Evolutionary conservation across 2,113 vertebrate genomes (phyloP).

Genomic region (Fulica atra): DNA sequence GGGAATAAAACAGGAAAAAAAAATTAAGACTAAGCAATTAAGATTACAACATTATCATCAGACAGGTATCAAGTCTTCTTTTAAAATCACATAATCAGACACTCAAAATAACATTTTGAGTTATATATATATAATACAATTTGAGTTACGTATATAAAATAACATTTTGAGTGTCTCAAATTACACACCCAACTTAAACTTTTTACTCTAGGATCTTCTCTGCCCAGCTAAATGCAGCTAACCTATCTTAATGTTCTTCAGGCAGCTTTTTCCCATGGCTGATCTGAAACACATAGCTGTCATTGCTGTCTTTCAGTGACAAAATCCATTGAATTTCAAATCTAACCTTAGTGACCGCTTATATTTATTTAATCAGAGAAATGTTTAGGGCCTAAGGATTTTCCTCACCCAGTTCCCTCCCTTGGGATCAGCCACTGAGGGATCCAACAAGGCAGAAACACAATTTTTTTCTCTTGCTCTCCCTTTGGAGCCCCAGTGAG

Average conservation of each 20-base stretch:
- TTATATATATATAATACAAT: no score
- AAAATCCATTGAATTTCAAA: accelerated
- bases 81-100: neutral
- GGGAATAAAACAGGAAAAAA: neutral
- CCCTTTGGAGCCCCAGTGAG: neutral
- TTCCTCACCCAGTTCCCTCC: neutral
- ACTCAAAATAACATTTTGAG: neutral
- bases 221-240: neutral
- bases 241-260: neutral
- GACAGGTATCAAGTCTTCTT: neutral
- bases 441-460: neutral
- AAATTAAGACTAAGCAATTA: neutral
- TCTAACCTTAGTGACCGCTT: neutral
- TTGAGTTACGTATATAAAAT: no score
- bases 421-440: neutral
- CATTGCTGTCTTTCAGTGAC: neutral
- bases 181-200: neutral
- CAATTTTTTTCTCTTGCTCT: neutral
- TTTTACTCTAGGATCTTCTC: neutral
- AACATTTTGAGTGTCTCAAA: no score
- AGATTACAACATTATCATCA: neutral
- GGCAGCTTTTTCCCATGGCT: neutral
- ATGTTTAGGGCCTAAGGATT: neutral
- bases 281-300: neutral
- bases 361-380: neutral